phyloP scores from a whole-genome alignment of 2,113 vertebrate genomes.

The Propithecus coquereli region DNA sequence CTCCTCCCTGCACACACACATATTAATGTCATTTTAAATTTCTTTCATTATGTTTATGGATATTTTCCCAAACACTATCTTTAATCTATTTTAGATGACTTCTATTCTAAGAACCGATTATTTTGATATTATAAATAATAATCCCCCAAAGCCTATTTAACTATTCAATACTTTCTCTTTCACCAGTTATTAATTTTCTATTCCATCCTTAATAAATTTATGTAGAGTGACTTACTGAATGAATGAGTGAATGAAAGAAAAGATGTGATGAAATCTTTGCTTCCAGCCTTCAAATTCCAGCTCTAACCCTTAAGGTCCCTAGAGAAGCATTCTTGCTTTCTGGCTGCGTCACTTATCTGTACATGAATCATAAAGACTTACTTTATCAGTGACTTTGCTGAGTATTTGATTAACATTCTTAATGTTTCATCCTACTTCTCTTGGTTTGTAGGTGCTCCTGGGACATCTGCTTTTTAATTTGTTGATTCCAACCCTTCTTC shows the following conservation, averaged over 20 bases:
- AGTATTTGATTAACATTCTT: not conserved
- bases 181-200: slow-evolving; percentile 2
- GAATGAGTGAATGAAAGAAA: not conserved
- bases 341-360: not conserved
- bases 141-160: not conserved
- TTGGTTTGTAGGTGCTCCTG: not conserved
- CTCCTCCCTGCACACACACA: not conserved
- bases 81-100: not conserved
- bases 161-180: not conserved
- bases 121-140: not conserved
- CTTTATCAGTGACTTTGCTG: not conserved
- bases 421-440: not conserved
- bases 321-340: not conserved
- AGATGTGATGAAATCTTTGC: not conserved
- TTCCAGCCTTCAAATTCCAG: not conserved
- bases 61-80: not conserved
- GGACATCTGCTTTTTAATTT: not conserved
- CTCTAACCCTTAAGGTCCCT: not conserved
- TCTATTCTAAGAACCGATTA: not conserved
- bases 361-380: not conserved
- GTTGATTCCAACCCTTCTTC: not conserved
- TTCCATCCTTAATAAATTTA: not conserved
- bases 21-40: not conserved
- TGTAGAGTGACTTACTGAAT: not conserved
- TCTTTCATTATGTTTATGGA: not conserved